Evolutionary conservation across 2,888 invertebrate genomes (phyloP), one percentile per base, ranked within the genome.

Genomic region (Aradus depressus): DNA sequence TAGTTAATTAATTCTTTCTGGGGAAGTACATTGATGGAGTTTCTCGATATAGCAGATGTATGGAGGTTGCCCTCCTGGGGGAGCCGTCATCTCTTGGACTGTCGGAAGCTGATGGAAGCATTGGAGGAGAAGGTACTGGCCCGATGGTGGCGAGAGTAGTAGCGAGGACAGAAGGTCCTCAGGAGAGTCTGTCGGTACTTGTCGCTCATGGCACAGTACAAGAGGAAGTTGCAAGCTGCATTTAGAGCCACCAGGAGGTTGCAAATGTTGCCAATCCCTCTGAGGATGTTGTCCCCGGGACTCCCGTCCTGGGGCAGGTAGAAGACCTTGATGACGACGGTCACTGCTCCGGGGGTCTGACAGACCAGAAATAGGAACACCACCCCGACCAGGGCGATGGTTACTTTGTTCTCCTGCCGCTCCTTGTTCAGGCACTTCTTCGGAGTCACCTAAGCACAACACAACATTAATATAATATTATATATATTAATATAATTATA

Each of bases 141-240:
- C 28, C 52, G 44, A 28, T 52, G 50, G 39, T 58, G 59, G 12
- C 55, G 44, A 14, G 49, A 54, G 4, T 58, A 52, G 21, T 56
- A 50, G 48, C 60, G 60, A 21, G 62, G 63, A 34, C 62, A 58
- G 44, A 63, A 62, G 26, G 62, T 62, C 41, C 60, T 32, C 34
- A 61, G 49, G 12, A 63, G 53, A 3, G 80, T 81, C 59, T 73
- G 73, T 38, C 84, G 71, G 67, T 84, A 85, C 62, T 81, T 80
- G 63, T 80, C 79, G 58, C 81, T 82, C 64, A 87, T 75, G 39
- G 80, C 78, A 60, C 84, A 84, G 65, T 85, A 86, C 53, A 86
- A 71, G 59, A 86, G 70, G 67, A 86, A 86, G 69, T 86, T 86
- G 43, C 77, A 76, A 0, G 84, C 79, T 5, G 84, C 80, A 68